These are phyloP conservation scores for Drosophila yakuba DNA, from an alignment of 1,140 invertebrate species.

Conservation along the genomic window DNA sequence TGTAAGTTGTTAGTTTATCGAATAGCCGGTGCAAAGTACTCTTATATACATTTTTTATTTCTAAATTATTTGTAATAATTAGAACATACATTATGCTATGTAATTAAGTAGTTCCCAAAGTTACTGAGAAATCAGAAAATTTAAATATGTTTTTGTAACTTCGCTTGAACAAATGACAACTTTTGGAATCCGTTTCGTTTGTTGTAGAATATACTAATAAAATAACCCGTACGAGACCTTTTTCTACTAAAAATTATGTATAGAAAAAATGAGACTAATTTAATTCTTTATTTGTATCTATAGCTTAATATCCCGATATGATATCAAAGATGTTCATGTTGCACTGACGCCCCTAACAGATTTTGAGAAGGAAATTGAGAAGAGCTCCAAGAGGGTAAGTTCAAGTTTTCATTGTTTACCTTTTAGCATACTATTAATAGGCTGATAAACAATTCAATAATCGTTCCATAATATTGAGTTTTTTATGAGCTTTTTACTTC, in stretches of 20 bases:
- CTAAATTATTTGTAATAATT: neutral
- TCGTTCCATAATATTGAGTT: slow-evolving; percentile 5
- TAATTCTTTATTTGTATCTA: neutral
- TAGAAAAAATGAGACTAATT: neutral
- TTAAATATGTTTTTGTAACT: slow-evolving; percentile 2
- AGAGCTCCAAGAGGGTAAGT: slow-evolving; percentile 82
- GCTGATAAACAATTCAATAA: slow-evolving; percentile 20
- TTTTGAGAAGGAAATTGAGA: slow-evolving; percentile 83
- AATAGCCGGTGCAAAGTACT: too few relatives aligned
- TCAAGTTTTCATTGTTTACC: slow-evolving; percentile 23
- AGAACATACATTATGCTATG: too few relatives aligned
- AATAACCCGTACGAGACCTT: slow-evolving; percentile 37
- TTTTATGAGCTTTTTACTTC: slow-evolving; percentile 3
- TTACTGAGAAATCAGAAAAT: slow-evolving; percentile 1
- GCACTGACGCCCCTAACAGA: slow-evolving; percentile 78
- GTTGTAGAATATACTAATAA: slow-evolving; percentile 13
- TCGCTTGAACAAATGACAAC: slow-evolving; percentile 2
- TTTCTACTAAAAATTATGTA: slow-evolving; percentile 4
- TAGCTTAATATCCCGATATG: slow-evolving; percentile 73
- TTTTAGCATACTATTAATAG: slow-evolving; percentile 47
- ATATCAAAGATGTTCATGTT: slow-evolving; percentile 80
- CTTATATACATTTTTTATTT: too few relatives aligned
- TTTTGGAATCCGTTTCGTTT: slow-evolving; percentile 1
- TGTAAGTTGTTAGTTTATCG: neutral
- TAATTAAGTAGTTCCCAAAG: neutral